These are phyloP conservation scores for Apostichopus parvimensis DNA, from an alignment of 35 echinoderm and acorn worm species.

Conservation along the genomic window DNA sequence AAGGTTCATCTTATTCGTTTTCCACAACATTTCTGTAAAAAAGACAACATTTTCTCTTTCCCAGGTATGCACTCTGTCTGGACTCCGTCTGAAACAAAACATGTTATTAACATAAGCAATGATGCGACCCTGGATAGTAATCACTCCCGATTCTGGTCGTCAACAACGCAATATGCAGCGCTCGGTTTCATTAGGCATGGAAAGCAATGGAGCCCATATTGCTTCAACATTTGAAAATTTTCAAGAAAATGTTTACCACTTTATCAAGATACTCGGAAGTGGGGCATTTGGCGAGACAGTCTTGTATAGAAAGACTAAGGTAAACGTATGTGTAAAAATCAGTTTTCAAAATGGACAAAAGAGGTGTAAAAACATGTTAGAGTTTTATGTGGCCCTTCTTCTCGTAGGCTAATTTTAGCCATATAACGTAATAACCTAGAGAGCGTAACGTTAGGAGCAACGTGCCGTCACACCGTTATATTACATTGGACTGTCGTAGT, in stretches of 20 bases:
- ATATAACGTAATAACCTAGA: no score
- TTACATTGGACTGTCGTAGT: no score
- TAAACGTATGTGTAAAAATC: not conserved
- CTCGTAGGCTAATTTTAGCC: no score
- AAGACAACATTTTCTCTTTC: no score
- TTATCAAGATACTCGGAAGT: conserved; percentile 30
- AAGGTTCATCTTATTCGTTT: no score
- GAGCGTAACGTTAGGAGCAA: no score
- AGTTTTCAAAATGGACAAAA: not conserved
- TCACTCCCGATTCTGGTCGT: not conserved
- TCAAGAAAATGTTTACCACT: conserved; percentile 13
- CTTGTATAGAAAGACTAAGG: conserved; percentile 22
- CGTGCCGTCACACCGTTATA: no score
- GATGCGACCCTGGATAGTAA: conserved; percentile 30
- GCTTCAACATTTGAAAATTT: not conserved
- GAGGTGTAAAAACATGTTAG: no score
- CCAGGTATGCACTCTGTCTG: not conserved
- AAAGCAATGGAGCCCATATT: conserved; percentile 11
- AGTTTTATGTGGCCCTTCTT: no score
- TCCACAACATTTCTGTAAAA: no score
- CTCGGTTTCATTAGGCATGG: not conserved
- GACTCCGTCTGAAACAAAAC: not conserved
- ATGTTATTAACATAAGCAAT: not conserved
- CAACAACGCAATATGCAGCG: conserved; percentile 10
- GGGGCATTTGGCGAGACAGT: conserved; percentile 40